Percentiles rank a stretch among this genome's conserved stretches.
phyloP scores from a whole-genome alignment of 2,888 invertebrate genomes.

The Acronicta leporina region DNA sequence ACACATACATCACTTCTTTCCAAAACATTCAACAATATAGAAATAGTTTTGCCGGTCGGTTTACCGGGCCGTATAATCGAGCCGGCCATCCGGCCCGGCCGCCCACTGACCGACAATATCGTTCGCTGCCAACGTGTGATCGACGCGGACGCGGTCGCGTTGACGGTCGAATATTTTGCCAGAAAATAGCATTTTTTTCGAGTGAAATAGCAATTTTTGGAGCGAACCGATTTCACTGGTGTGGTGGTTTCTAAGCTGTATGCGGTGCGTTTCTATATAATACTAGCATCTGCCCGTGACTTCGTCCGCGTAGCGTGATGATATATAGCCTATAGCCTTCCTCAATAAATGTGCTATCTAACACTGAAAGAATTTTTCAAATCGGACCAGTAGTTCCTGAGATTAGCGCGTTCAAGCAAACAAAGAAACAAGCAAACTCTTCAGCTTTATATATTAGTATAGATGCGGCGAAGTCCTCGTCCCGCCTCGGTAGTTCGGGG shows the following conservation, averaged over 20 bases:
- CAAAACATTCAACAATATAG: constrained; percentile 58
- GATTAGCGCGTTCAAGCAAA: no score
- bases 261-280: not conserved
- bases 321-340: no score
- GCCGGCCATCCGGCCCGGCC: constrained; percentile 55
- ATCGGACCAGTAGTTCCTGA: no score
- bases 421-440: no score
- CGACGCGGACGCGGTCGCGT: constrained; percentile 24
- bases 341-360: no score
- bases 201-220: constrained; percentile 42
- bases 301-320: no score
- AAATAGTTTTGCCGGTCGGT: constrained; percentile 50
- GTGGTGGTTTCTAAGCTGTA: constrained; percentile 18
- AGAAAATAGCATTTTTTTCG: constrained; percentile 40
- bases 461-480: no score
- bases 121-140: constrained; percentile 45
- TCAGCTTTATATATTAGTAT: no score
- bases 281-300: no score
- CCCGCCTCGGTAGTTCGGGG: no score
- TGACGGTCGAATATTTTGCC: constrained; percentile 25
- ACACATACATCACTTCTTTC: constrained; percentile 43
- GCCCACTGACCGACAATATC: constrained; percentile 54
- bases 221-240: constrained; percentile 22
- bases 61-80: constrained; percentile 70
- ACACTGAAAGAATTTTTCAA: no score